Percentiles rank a stretch among this genome's conserved stretches.
Conservation (phyloP, 2,113 vertebrate species). For the Paramisgurnus dabryanus region DNA sequence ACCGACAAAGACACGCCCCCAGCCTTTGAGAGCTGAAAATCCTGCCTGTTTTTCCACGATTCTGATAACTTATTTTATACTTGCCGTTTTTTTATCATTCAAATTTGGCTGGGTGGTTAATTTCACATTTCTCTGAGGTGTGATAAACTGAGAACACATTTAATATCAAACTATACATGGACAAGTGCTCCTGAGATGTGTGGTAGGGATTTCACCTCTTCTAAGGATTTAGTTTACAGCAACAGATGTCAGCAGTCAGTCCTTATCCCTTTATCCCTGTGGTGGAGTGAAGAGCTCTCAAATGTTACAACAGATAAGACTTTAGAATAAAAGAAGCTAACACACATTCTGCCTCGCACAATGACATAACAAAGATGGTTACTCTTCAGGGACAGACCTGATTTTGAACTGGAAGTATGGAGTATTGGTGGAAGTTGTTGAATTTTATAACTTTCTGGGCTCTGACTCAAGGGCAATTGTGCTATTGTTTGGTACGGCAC, state of each 20-base stretch:
- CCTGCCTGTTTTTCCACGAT: too few species aligned
- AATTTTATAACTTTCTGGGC: conserved; percentile 8
- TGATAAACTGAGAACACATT: too few species aligned
- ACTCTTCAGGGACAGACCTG: background rate
- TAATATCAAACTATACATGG: too few species aligned
- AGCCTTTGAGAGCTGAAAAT: too few species aligned
- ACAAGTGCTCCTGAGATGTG: background rate
- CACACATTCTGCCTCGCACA: background rate
- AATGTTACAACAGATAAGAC: conserved; percentile 27
- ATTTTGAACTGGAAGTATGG: conserved; percentile 37
- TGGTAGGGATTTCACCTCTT: background rate
- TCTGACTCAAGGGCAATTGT: background rate
- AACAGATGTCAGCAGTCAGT: conserved; percentile 43
- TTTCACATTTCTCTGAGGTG: too few species aligned
- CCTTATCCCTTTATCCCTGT: conserved; percentile 41
- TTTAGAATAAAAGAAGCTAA: conserved; percentile 19
- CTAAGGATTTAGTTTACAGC: conserved; percentile 16
- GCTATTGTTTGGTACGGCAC: conserved; percentile 56
- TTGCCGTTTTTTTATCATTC: conserved; percentile 54
- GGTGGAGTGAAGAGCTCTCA: background rate
- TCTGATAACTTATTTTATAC: too few species aligned
- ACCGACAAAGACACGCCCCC: too few species aligned
- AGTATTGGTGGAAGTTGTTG: background rate
- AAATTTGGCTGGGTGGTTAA: too few species aligned
- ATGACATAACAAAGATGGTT: background rate